Evolutionary conservation across 2,888 invertebrate species (phyloP), one percentile per base, ranked within the genome.

Genomic region (Plebejus argus): DNA sequence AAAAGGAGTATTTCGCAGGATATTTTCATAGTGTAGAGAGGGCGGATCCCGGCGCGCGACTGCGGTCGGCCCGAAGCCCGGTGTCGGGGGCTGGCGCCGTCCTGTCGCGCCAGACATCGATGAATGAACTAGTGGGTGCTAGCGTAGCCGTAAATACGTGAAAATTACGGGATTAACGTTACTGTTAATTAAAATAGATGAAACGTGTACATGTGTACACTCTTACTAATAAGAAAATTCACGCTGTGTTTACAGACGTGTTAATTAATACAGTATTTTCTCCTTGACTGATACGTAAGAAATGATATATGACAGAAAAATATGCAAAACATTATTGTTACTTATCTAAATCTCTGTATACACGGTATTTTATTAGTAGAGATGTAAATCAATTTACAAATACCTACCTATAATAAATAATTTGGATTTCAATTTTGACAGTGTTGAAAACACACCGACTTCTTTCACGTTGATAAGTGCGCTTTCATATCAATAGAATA

Each of bases 1-100:
- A 85, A 82, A 70, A 86, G 77, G 61, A 83, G 81, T 78, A 72
- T 39, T 49, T 49, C 23, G 10, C 83, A 79, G 75, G 85, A 80
- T 80, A 80, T 78, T 80, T 86, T 84, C 92, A 92, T 93, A 82
- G 86, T 90, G 89, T 84, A 86, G 84, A 85, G 87, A 82, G 89
- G 88, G 86, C 89, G 89, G 86, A 83, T 83, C 86, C 86, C 88
- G 87, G 81, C 88, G 88, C 86, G 83, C 88, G 87, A 93, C 93
- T 93, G 92, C 85, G 83, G 81, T 79, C 81, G 81, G 82, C 82
- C 85, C 87, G 84, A 85, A 87, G 87, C 85, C 85, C 84, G 90
- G 87, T 90, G 87, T 86, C 86, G 84, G 83, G 85, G 84, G 84
- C 79, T 82, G 92, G 90, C 93, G 93, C 92, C 93, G 83, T 83